Evolutionary conservation across 2,888 invertebrate species (phyloP).

Genomic region (Aphelenchoides bicaudatus): DNA sequence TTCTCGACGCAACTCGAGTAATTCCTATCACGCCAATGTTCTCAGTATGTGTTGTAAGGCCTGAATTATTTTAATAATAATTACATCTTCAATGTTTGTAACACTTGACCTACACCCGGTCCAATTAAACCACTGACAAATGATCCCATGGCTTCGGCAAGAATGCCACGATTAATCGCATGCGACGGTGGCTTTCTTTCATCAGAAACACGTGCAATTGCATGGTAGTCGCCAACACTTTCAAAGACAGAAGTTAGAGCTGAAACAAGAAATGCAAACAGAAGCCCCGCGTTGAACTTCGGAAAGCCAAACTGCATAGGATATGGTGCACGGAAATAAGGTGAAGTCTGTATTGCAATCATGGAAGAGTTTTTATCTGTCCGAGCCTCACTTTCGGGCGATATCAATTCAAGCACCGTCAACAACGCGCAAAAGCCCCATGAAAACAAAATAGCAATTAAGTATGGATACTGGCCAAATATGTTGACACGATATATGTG

Average conservation of each 20-base stretch:
- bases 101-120: constrained; percentile 77
- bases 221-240: constrained; percentile 72
- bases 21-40: constrained; percentile 85
- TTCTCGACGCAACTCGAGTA: constrained; percentile 68
- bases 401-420: constrained; percentile 47
- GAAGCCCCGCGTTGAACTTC: constrained; percentile 47
- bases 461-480: constrained; percentile 59
- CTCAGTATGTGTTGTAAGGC: constrained; percentile 81
- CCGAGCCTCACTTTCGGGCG: constrained; percentile 48
- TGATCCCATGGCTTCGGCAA: constrained; percentile 70
- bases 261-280: constrained; percentile 52
- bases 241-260: constrained; percentile 58
- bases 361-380: constrained; percentile 49
- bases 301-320: constrained; percentile 57
- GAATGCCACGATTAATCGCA: constrained; percentile 81
- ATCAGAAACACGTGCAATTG: constrained; percentile 72
- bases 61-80: too few species aligned
- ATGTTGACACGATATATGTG: constrained; percentile 43
- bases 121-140: constrained; percentile 80
- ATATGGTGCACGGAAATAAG: constrained; percentile 51
- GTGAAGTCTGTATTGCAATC: constrained; percentile 43
- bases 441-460: constrained; percentile 54
- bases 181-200: constrained; percentile 79
- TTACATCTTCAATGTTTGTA: too few species aligned
- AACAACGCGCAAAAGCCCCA: constrained; percentile 55